Base-by-base conservation (phyloP, 2,797 vertebrate genomes). In the Coilia nasus region DNA sequence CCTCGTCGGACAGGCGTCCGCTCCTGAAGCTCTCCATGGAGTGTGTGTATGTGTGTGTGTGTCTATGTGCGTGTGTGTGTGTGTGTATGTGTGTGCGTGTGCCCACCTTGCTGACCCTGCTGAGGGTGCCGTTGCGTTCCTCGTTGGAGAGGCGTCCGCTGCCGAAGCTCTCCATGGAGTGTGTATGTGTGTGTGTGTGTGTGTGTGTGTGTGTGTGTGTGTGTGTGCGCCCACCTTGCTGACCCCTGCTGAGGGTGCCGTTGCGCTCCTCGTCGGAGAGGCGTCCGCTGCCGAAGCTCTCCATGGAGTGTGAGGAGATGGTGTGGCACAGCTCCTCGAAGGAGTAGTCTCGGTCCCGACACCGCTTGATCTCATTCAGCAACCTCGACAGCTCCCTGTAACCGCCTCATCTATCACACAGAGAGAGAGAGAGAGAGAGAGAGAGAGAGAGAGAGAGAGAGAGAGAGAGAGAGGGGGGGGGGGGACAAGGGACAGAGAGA, bases 291-390 rank as follows among this genome's bases (percentile, higher is more conserved):
- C 96, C 95, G 86, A 97, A 95, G 94, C 97, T 97, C 92, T 98
- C 98, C 96, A 98, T 95, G 91, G 96, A 99, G 83, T 96, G 95
- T 81, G 97, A 97, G 90, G 98, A 98, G 91, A 98, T 96, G 87
- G 97, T 98, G 91, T 97, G 97, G 93, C 98, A 99, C 86, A 98
- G 95, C 90, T 99, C 97, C 95, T 99, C 98, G 78, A 99, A 98
- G 86, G 97, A 98, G 91, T 97, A 98, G 91, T 99, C 98, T 88
- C 97, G 97, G 93, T 99, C 97, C 90, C 97, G 96, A 90, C 97
- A 99, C 91, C 97, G 96, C 92, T 98, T 97, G 91, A 99, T 99
- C 95, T 98, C 98, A 86, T 97, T 96, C 91, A 99, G 95, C 88
- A 99, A 95, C 90, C 98, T 98, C 84, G 98, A 98, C 90, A 99